A percentile compares a stretch with the other conserved stretches of the same genome.
Conservation (phyloP, 2,888 invertebrate species). For the Galerucella nymphaeae region DNA sequence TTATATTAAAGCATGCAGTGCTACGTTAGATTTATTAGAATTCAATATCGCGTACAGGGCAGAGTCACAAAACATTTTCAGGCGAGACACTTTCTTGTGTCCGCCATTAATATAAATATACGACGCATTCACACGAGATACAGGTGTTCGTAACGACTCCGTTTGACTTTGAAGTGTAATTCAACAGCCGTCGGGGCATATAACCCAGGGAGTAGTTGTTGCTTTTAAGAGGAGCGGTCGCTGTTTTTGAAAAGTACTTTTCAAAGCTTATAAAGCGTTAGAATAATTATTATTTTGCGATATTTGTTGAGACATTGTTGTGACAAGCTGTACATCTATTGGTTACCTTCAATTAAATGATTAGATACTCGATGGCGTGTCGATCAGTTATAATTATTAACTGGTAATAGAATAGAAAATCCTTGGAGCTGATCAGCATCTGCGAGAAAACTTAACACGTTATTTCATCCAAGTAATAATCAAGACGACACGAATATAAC, state of each 20-base stretch:
- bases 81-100: too few species aligned
- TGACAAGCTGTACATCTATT: background rate
- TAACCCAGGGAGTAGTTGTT: too few species aligned
- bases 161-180: too few species aligned
- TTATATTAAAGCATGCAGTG: background rate
- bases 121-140: too few species aligned
- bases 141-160: too few species aligned
- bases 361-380: conserved; percentile 33
- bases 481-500: background rate
- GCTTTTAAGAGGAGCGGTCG: too few species aligned
- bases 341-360: conserved; percentile 34
- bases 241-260: too few species aligned
- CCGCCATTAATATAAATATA: too few species aligned
- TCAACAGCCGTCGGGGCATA: too few species aligned
- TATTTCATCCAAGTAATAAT: background rate
- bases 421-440: conserved; percentile 28
- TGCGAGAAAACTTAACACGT: background rate
- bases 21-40: background rate
- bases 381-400: conserved; percentile 25
- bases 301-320: background rate
- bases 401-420: conserved; percentile 31
- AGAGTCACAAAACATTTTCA: conserved; percentile 8
- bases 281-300: too few species aligned
- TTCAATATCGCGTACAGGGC: conserved; percentile 7
- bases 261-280: too few species aligned